Evolutionary conservation across 2,113 vertebrate genomes (phyloP).

Genomic region (Ciconia maguari): DNA sequence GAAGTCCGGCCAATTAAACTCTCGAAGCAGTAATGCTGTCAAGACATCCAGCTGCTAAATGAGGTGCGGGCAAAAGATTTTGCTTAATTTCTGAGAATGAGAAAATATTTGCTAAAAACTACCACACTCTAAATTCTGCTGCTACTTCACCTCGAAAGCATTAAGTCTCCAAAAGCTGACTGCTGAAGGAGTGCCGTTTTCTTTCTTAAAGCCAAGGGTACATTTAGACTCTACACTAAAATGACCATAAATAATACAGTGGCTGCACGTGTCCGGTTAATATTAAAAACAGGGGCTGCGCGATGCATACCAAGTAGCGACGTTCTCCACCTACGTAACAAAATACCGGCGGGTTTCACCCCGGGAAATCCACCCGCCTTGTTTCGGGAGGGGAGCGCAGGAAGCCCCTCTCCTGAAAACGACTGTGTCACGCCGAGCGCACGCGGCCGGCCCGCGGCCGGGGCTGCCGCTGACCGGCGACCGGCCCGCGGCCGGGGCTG

Average conservation of each 20-base stretch:
- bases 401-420: neutral
- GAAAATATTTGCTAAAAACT: neutral
- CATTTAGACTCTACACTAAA: neutral
- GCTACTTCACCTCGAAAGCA: neutral
- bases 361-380: neutral
- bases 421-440: neutral
- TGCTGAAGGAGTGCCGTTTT: neutral
- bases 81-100: neutral
- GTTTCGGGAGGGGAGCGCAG: neutral
- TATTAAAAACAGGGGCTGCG: neutral
- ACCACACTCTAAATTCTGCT: neutral
- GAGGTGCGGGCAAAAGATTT: neutral
- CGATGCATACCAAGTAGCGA: neutral
- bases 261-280: neutral
- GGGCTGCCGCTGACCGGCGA: neutral
- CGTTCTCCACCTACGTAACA: neutral
- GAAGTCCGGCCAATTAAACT: neutral
- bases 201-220: neutral
- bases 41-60: neutral
- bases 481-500: too few relatives aligned
- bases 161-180: neutral
- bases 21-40: neutral
- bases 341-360: neutral
- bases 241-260: slow-evolving; percentile 13
- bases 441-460: neutral